phyloP scores from a whole-genome alignment of 2,113 vertebrate genomes.

The Candoia aspera region DNA sequence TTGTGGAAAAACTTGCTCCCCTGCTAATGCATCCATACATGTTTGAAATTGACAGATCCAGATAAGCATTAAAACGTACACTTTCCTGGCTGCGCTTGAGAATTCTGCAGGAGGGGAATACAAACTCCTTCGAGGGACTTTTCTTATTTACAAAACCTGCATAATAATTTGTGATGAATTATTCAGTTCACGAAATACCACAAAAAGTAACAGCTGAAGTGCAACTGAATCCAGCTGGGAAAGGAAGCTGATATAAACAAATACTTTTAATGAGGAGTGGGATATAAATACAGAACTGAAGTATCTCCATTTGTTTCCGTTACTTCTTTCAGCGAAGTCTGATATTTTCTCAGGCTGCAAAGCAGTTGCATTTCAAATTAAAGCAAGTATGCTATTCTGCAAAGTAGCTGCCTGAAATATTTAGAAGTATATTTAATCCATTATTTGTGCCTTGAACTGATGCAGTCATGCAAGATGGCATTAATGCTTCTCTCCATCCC shows the following conservation, averaged over 20 bases:
- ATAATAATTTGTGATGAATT: neutral
- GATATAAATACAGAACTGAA: neutral
- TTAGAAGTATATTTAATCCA: neutral
- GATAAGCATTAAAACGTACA: neutral
- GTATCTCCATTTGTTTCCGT: slow-evolving; percentile 20
- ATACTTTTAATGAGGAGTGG: neutral
- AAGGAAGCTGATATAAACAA: neutral
- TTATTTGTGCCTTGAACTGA: too few relatives aligned
- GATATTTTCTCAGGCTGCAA: neutral
- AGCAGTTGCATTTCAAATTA: neutral
- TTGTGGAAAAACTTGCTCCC: neutral
- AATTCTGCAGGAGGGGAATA: neutral
- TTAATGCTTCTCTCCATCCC: neutral
- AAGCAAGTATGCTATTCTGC: neutral
- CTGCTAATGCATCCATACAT: neutral
- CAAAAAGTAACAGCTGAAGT: neutral
- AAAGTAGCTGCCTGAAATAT: neutral
- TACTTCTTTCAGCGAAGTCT: neutral
- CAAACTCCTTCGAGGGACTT: slow-evolving; percentile 8
- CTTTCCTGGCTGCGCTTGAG: neutral
- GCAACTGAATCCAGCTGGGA: slow-evolving; percentile 36
- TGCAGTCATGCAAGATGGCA: neutral
- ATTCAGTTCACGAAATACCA: neutral
- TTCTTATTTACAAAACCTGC: neutral
- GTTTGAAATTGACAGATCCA: neutral